Base-by-base conservation (phyloP, 1,140 invertebrate species). In the Heliconius hermathena region DNA sequence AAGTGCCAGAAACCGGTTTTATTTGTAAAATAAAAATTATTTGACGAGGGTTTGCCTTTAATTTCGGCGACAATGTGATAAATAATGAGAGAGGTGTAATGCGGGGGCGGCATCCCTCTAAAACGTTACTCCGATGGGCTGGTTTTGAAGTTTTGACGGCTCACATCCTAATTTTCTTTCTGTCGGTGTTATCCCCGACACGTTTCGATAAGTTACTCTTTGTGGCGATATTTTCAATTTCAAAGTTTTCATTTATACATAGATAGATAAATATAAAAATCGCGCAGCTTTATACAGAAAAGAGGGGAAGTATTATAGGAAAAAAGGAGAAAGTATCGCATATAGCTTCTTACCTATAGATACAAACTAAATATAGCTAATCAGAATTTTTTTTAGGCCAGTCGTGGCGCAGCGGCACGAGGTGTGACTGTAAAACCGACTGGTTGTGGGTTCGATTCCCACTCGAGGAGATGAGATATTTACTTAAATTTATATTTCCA, bases 31-130 rank as follows among this genome's bases (percentile, higher is more conserved):
- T 93, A 94, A 94, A 94, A 93, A 93, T 92, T 85, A 90, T 92
- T 93, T 93, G 92, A 94, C 92, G 92, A 93, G 92, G 93, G 93
- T 94, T 78, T 83, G 84, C 91, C 92, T 91, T 94, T 93, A 94
- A 94, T 93, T 93, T 94, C 78, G 88, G 89, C 88, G 87, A 93
- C 91, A 94, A 93, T 94, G 92, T 94, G 93, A 94, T 93, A 93
- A 93, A 93, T 94, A 94, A 93, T 93, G 86, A 94, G 93, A 85
- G 91, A 90, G 90, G 91, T 93, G 91, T 93, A 90, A 91, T 90
- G 88, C 85, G 91, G 90, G 91, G 93, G 90, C 87, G 86, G 80
- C 84, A 90, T 93, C 93, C 91, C 93, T 92, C 88, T 92, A 91
- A 91, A 91, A 86, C 79, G 86, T 89, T 77, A 81, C 84, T 84